Conservation (phyloP, 1,140 invertebrate genomes). For the Drosophila tani region DNA sequence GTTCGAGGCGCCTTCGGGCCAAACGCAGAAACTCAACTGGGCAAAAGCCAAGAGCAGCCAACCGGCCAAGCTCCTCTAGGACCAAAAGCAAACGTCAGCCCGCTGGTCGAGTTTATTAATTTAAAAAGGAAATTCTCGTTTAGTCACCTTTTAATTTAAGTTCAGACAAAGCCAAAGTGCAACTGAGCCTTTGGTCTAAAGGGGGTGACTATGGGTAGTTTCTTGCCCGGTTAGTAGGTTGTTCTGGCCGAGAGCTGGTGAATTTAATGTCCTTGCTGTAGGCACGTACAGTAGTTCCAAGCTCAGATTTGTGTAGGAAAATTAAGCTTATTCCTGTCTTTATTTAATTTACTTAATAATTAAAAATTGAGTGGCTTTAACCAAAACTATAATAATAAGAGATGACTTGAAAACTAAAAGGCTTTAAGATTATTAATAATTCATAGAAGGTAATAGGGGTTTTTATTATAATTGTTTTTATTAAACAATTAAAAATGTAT, state of each 20-base stretch:
- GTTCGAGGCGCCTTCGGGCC: constrained; percentile 54
- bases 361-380: too few species aligned
- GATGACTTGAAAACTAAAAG: too few species aligned
- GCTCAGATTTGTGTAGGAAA: background rate
- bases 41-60: constrained; percentile 29
- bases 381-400: too few species aligned
- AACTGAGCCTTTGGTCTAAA: constrained; percentile 12
- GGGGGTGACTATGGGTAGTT: background rate
- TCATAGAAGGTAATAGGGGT: too few species aligned
- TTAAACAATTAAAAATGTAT: background rate
- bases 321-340: background rate
- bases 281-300: constrained; percentile 33
- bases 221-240: constrained; percentile 35
- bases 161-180: constrained; percentile 42
- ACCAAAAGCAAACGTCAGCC: constrained; percentile 32
- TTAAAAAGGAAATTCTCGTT: constrained; percentile 84
- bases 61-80: constrained; percentile 6
- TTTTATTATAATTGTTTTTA: background rate
- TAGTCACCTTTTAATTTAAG: constrained; percentile 84
- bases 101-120: constrained; percentile 76
- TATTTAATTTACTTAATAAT: background rate
- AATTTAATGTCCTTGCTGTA: constrained; percentile 13
- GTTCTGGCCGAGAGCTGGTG: constrained; percentile 18
- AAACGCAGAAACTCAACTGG: constrained; percentile 24
- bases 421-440: too few species aligned